Evolutionary conservation across 2,797 vertebrate species (phyloP).

Genomic region (Oceanodroma leucorhoa): DNA sequence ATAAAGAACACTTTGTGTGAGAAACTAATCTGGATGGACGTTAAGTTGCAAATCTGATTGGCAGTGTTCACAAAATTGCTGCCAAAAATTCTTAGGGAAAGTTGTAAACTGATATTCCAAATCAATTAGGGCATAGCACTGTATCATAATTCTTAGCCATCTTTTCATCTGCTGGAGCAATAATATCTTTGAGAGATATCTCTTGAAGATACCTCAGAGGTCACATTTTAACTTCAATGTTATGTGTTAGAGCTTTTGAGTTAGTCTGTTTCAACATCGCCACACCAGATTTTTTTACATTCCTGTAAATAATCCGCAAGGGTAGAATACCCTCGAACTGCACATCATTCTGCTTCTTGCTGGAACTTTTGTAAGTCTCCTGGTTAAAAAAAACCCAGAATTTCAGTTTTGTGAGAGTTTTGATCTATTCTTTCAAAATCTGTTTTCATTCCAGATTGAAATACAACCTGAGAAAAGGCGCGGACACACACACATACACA

Average conservation of each 20-base stretch:
- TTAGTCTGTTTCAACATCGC: neutral
- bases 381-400: neutral
- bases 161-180: conserved; percentile 13
- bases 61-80: conserved; percentile 27
- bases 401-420: neutral
- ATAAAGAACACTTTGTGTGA: conserved; percentile 18
- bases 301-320: neutral
- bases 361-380: neutral
- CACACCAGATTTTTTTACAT: neutral
- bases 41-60: conserved; percentile 36
- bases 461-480: neutral
- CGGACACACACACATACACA: neutral
- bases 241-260: neutral
- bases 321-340: neutral
- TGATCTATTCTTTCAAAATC: neutral
- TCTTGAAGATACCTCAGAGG: neutral
- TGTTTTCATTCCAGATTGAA: neutral
- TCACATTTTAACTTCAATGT: neutral
- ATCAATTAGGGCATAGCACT: conserved; percentile 1
- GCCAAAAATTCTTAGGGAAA: conserved; percentile 56
- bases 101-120: conserved; percentile 26
- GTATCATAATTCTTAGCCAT: neutral
- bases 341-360: neutral
- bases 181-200: neutral
- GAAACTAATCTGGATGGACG: neutral